Conservation (phyloP, 92 coral and sea anemone genomes). For the Porites evermanni region DNA sequence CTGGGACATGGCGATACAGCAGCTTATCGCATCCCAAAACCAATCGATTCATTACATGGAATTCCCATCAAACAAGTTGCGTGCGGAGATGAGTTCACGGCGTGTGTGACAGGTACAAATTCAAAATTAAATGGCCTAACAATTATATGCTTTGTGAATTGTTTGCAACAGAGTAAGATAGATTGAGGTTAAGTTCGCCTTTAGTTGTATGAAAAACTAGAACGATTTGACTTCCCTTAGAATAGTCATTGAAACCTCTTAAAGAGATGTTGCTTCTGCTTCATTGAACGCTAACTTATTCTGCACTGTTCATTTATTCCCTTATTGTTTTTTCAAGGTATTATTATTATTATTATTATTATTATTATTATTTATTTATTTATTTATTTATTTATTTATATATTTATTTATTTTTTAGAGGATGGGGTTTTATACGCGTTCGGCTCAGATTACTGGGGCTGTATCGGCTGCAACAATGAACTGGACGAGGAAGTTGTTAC, state of each 20-base stretch:
- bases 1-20: constrained; percentile 93
- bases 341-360: neutral
- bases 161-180: no score
- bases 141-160: no score
- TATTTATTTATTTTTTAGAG: constrained; percentile 56
- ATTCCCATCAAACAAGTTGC: constrained; percentile 90
- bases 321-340: no score
- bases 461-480: constrained; percentile 92
- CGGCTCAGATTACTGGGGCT: constrained; percentile 99
- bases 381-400: neutral
- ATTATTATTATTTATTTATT: neutral
- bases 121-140: neutral
- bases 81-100: constrained; percentile 98
- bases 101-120: constrained; percentile 86
- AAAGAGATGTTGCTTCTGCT: no score
- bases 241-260: no score
- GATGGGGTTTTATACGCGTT: constrained; percentile 85
- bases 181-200: no score
- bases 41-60: constrained; percentile 82
- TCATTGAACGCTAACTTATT: no score
- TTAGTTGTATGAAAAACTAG: no score
- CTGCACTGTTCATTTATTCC: no score
- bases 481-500: constrained; percentile 81
- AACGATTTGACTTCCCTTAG: no score
- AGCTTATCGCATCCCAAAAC: constrained; percentile 87